A percentile compares a stretch with the other conserved stretches of the same genome.
These are phyloP conservation scores for Zaprionus tsacasi DNA, from an alignment of 1,140 invertebrate genomes.

Conservation along the genomic window DNA sequence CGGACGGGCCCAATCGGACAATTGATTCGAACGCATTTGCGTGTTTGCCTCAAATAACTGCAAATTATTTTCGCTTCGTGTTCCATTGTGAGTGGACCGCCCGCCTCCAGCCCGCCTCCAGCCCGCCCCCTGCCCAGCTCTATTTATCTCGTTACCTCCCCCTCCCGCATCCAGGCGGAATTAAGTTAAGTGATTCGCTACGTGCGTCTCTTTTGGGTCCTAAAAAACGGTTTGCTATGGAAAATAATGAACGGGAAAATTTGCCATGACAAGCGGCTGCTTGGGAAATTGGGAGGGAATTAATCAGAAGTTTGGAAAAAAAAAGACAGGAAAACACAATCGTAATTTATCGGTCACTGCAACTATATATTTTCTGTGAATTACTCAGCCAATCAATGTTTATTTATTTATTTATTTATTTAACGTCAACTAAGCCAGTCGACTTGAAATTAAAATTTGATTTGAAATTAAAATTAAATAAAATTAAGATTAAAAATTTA, in stretches of 20 bases:
- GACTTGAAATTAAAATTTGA: no score
- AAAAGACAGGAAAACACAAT: no score
- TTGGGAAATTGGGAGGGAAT: no score
- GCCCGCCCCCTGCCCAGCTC: neutral
- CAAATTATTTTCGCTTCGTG: conserved; percentile 65
- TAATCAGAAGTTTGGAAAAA: no score
- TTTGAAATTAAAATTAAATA: no score
- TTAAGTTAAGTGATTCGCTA: conserved; percentile 84
- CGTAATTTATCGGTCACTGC: no score
- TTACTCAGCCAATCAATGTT: no score
- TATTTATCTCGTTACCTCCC: neutral
- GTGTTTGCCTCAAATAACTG: conserved; percentile 79
- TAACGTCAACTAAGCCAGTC: no score
- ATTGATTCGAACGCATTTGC: conserved; percentile 84
- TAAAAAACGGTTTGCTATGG: conserved; percentile 27
- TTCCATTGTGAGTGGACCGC: conserved; percentile 25
- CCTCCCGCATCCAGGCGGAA: conserved; percentile 18
- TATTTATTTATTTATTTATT: no score
- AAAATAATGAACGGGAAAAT: conserved; percentile 23
- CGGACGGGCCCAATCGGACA: conserved; percentile 69
- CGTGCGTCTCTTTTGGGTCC: conserved; percentile 71
- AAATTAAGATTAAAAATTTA: no score
- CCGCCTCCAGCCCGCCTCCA: neutral
- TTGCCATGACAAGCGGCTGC: conserved; percentile 15
- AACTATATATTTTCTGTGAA: no score